Evolutionary conservation across 1,140 invertebrate species (phyloP).

Genomic region (Trichomalopsis sarcophagae): DNA sequence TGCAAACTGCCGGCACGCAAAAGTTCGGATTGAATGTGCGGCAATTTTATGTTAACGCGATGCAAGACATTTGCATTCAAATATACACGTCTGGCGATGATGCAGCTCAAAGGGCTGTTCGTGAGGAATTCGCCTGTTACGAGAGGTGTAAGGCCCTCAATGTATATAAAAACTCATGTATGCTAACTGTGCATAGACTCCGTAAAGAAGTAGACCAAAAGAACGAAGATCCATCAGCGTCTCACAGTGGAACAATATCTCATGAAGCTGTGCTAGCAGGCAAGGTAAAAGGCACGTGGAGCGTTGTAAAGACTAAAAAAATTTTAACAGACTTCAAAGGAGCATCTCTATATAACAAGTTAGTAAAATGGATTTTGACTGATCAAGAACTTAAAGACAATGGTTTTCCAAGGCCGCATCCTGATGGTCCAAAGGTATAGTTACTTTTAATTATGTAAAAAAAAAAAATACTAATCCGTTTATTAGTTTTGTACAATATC

Average conservation of each 20-base stretch:
- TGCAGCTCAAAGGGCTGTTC: conserved; percentile 78
- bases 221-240: conserved; percentile 65
- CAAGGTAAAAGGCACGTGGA: conserved; percentile 83
- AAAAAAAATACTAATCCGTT: neutral
- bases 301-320: conserved; percentile 78
- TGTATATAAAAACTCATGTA: conserved; percentile 90
- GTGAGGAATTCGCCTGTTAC: conserved; percentile 87
- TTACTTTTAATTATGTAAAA: neutral
- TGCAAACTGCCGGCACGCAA: conserved; percentile 82
- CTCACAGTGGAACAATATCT: conserved; percentile 73
- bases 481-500: neutral
- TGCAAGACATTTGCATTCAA: conserved; percentile 91
- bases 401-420: conserved; percentile 87
- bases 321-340: conserved; percentile 73
- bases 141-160: conserved; percentile 85
- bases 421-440: conserved; percentile 67
- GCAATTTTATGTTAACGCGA: conserved; percentile 88
- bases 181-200: conserved; percentile 85
- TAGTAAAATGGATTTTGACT: conserved; percentile 80
- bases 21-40: conserved; percentile 90
- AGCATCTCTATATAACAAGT: conserved; percentile 60
- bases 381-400: conserved; percentile 88
- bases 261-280: conserved; percentile 82
- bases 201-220: conserved; percentile 80
- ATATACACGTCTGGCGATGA: conserved; percentile 83